Conservation (phyloP, 2,797 vertebrate genomes). For the Novumbra hubbsi region DNA sequence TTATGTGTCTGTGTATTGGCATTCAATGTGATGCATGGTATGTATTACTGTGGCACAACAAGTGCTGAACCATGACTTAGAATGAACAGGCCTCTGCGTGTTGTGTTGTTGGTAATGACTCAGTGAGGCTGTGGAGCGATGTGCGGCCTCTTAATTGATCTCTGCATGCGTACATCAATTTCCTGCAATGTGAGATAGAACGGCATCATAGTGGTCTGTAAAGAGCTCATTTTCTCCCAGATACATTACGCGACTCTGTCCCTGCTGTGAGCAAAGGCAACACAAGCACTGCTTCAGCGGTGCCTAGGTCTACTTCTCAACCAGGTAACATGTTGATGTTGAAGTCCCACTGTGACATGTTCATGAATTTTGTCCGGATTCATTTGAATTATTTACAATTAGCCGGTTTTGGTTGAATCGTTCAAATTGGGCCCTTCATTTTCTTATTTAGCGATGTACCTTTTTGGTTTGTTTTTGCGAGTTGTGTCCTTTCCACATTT, state of each 20-base stretch:
- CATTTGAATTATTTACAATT: neutral
- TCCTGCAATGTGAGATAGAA: neutral
- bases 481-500: neutral
- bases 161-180: slow-evolving; percentile 36
- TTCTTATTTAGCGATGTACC: neutral
- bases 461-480: neutral
- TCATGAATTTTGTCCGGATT: too few relatives aligned
- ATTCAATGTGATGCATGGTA: slow-evolving; percentile 6
- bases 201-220: slow-evolving; percentile 22
- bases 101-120: neutral
- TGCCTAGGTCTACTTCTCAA: slow-evolving; percentile 70
- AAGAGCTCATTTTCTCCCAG: slow-evolving; percentile 74
- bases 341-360: neutral
- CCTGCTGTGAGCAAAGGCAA: slow-evolving; percentile 72
- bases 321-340: slow-evolving; percentile 54
- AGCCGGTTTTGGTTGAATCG: neutral
- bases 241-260: slow-evolving; percentile 78
- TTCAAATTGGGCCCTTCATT: neutral
- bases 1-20: neutral
- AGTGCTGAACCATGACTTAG: neutral
- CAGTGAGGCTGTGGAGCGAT: neutral
- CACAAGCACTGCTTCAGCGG: slow-evolving; percentile 47
- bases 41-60: slow-evolving; percentile 28
- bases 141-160: neutral
- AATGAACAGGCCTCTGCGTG: neutral